Base-by-base conservation (phyloP, 53 echinoderm and acorn worm genomes). In the Crossaster papposus region DNA sequence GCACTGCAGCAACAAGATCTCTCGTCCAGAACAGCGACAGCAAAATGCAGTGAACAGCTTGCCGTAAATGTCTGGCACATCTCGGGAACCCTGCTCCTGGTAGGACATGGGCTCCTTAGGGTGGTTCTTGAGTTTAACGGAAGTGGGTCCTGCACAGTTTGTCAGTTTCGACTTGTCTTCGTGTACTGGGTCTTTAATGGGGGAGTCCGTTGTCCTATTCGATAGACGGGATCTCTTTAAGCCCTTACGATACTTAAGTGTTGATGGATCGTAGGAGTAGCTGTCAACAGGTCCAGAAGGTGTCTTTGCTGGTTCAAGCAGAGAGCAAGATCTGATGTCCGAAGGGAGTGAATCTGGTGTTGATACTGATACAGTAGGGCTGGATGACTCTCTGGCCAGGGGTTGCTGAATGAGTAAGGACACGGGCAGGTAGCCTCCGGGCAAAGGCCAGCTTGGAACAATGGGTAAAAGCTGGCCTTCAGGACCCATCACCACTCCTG, bases 1-100 rank as follows among this genome's bases (percentile, higher is more conserved):
- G 89, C 97, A 96, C 83, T 94, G 93, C 73, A 96, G 89, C 53
- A 96, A 89, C 64, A 92, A 89, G 30, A 96, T 88, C 51, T 95
- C 91, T 37, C 83, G 89, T 10, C 94, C 91, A 0, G 93, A 85
- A 58, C 97, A 96, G 30, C 82, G 90, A 71, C 97, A 96, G 73
- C 89, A 91, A 80, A 96, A 96, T n/a, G 94, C 83, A 14, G 79
- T 70, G 80, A 90, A 94, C 32, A 79, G 89, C 77, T 89, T 89
- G 17, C 89, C 91, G 52, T 90, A 90, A 76, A 90, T 64, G 38
- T 83, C 90, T 4, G 83, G 38, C 24, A 34, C 77, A 36, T 90
- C 83, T 28, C 63, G 55, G 9, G 83, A 77, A 13, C 30, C 64
- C 28, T 63, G 62, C 77, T 83, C 77, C 77, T 82, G 77, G 29